These are phyloP conservation scores for Portevinia maculata DNA, from an alignment of 2,888 invertebrate genomes.

Conservation along the genomic window DNA sequence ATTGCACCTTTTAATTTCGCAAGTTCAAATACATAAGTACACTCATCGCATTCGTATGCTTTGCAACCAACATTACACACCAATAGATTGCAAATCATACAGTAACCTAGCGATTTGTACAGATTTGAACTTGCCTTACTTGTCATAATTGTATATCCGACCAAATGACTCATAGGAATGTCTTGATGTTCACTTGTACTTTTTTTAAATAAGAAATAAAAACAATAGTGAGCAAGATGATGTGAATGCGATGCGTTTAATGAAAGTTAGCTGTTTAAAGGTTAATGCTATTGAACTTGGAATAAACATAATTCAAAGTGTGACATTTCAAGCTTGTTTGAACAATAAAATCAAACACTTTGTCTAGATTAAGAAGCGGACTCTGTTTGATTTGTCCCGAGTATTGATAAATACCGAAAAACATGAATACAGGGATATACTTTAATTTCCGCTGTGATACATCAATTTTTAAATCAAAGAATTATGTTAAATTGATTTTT, in stretches of 20 bases:
- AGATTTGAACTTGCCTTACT: constrained; percentile 20
- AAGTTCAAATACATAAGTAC: no score
- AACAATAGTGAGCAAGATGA: constrained; percentile 23
- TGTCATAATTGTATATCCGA: constrained; percentile 6
- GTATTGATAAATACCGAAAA: background rate
- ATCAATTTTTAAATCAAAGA: constrained; percentile 7
- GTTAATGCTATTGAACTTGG: background rate
- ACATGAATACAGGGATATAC: no score
- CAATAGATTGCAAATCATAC: constrained; percentile 4
- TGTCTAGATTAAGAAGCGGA: background rate
- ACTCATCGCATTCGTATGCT: no score
- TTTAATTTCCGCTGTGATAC: background rate
- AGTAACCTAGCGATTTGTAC: constrained; percentile 1
- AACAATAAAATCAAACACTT: background rate
- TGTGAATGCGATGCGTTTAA: background rate
- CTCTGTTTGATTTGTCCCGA: background rate
- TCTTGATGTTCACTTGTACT: constrained; percentile 15
- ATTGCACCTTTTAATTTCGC: no score
- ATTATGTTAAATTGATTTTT: constrained; percentile 11
- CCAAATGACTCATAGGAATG: constrained; percentile 11
- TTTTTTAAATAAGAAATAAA: constrained; percentile 12
- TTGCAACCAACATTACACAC: background rate
- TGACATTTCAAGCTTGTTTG: background rate
- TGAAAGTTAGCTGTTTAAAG: constrained; percentile 4
- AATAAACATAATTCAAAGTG: background rate